Evolutionary conservation across 2,113 vertebrate genomes (phyloP).

Genomic region (Chinchilla lanigera): DNA sequence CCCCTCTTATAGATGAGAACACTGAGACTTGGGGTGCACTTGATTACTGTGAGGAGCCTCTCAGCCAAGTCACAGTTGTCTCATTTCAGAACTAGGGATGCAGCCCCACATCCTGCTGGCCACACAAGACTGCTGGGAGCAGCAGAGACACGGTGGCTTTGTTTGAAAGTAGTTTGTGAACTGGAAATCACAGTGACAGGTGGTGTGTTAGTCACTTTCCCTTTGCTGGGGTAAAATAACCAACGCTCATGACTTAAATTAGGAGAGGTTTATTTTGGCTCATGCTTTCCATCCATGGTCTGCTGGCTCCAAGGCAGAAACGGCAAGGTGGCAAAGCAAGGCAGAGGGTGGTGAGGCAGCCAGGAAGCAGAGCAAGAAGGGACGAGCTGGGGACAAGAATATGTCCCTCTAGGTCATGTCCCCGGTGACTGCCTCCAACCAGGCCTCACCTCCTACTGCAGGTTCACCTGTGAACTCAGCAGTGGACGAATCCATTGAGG

Average conservation of each 20-base stretch:
- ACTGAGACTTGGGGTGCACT: rapidly evolving
- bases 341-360: not conserved
- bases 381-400: not conserved
- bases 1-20: not conserved
- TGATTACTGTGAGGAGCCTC: not conserved
- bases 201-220: not conserved
- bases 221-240: not conserved
- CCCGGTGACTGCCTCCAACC: not conserved
- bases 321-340: not conserved
- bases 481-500: not conserved
- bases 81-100: not conserved
- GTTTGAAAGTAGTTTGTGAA: not conserved
- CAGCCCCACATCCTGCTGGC: not conserved
- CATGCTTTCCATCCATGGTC: not conserved
- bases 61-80: rapidly evolving
- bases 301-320: not conserved
- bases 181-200: not conserved
- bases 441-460: not conserved
- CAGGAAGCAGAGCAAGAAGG: not conserved
- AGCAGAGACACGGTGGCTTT: rapidly evolving
- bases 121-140: not conserved
- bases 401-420: not conserved
- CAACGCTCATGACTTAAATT: not conserved
- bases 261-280: not conserved
- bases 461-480: not conserved